phyloP scores from a whole-genome alignment of 2,888 invertebrate genomes.

The Platerodrilus igneus region DNA sequence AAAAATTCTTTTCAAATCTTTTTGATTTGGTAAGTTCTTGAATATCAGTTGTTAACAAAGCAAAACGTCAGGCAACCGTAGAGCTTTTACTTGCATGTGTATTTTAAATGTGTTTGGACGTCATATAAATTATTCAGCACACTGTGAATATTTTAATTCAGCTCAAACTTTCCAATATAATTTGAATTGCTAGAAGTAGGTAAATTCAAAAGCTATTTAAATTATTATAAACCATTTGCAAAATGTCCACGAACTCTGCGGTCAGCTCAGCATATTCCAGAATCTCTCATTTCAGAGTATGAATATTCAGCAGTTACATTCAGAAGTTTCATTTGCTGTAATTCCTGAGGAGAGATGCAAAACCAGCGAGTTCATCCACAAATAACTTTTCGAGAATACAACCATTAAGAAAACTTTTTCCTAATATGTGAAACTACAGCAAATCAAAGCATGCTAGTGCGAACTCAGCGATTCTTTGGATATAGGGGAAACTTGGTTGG shows the following conservation, averaged over 20 bases:
- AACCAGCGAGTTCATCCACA: too few species aligned
- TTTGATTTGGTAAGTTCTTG: too few species aligned
- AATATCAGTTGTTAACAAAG: too few species aligned
- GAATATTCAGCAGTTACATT: slow-evolving; percentile 29
- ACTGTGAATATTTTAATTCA: not conserved
- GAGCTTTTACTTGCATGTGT: too few species aligned
- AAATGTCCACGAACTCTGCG: slow-evolving; percentile 21
- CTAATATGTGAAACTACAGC: slow-evolving; percentile 6
- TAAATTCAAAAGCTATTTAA: slow-evolving; percentile 10
- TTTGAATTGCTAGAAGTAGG: not conserved
- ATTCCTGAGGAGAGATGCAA: slow-evolving; percentile 26
- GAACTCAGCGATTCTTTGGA: slow-evolving; percentile 6
- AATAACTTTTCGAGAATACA: too few species aligned
- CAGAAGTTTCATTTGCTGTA: slow-evolving; percentile 29
- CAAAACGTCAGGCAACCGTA: too few species aligned
- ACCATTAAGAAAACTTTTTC: too few species aligned
- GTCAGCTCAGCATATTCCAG: slow-evolving; percentile 18
- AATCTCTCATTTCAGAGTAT: slow-evolving; percentile 16
- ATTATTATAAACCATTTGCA: slow-evolving; percentile 21
- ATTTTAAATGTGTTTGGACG: too few species aligned
- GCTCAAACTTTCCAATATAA: too few species aligned
- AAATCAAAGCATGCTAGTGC: slow-evolving; percentile 10
- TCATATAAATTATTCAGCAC: slow-evolving; percentile 1
- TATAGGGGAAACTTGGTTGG: slow-evolving; percentile 5
- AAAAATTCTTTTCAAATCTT: too few species aligned